Evolutionary conservation across 2,888 invertebrate genomes (phyloP).

Genomic region (Lochmaea crataegi): DNA sequence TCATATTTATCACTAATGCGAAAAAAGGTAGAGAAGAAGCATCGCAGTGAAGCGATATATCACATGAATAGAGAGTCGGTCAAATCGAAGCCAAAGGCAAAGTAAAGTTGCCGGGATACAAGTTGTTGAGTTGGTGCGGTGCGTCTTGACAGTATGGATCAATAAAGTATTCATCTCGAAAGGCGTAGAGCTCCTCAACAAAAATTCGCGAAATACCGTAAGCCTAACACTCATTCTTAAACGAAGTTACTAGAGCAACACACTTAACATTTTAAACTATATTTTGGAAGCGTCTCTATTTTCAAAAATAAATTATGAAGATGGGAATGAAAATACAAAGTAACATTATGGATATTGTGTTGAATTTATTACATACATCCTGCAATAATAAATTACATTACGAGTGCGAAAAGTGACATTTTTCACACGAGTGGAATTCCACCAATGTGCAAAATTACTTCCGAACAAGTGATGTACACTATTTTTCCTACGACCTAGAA

Average conservation of each 20-base stretch:
- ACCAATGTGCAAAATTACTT: too few species aligned
- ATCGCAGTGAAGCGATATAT: neutral
- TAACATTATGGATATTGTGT: too few species aligned
- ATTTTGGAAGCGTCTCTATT: too few species aligned
- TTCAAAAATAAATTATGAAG: too few species aligned
- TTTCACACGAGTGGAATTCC: too few species aligned
- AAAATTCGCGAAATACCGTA: constrained; percentile 11
- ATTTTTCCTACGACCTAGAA: too few species aligned
- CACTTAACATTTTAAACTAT: neutral
- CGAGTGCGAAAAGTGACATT: too few species aligned
- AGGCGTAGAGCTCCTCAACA: constrained; percentile 44
- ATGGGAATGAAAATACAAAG: too few species aligned
- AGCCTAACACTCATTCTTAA: neutral
- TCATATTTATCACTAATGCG: neutral
- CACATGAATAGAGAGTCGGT: neutral
- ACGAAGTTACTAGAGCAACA: neutral
- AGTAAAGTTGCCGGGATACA: neutral
- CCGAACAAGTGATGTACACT: too few species aligned
- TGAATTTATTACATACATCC: too few species aligned
- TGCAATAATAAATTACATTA: too few species aligned
- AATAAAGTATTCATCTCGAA: constrained; percentile 48
- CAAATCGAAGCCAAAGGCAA: constrained; percentile 1
- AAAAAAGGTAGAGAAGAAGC: neutral
- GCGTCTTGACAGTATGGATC: constrained; percentile 45
- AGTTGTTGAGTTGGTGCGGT: constrained; percentile 44